These are phyloP conservation scores for Nomada lathburiana DNA, from an alignment of 2,888 invertebrate genomes.

Conservation along the genomic window DNA sequence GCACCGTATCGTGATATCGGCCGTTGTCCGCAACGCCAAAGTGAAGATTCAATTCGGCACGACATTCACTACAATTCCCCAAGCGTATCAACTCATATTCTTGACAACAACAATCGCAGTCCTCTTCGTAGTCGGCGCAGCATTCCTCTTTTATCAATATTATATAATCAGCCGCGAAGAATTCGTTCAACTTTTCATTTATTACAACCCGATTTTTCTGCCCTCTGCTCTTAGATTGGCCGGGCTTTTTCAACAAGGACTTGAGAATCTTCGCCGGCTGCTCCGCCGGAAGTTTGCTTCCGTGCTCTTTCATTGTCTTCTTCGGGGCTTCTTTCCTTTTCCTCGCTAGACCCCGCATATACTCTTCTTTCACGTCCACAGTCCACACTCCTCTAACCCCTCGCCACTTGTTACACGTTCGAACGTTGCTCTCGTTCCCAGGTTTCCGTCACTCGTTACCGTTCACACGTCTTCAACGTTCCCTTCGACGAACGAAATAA, in stretches of 20 bases:
- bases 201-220: constrained; percentile 94
- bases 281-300: constrained; percentile 74
- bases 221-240: constrained; percentile 86
- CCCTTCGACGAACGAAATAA: background rate
- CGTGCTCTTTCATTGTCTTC: constrained; percentile 78
- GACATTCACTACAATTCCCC: constrained; percentile 86
- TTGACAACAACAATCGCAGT: constrained; percentile 89
- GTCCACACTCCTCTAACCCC: constrained; percentile 1
- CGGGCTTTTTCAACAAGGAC: constrained; percentile 91
- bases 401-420: background rate
- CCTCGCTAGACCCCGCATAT: background rate
- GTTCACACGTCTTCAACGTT: background rate
- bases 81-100: constrained; percentile 89
- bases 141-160: constrained; percentile 95
- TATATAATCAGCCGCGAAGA: constrained; percentile 96
- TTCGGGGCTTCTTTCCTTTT: constrained; percentile 29
- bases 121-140: constrained; percentile 92
- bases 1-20: constrained; percentile 66
- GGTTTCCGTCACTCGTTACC: background rate
- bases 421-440: background rate
- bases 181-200: constrained; percentile 95
- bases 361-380: background rate
- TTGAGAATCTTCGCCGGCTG: constrained; percentile 85
- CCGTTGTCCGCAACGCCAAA: constrained; percentile 79
- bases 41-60: constrained; percentile 81